Evolutionary conservation across 2,888 invertebrate species (phyloP).

Genomic region (Drosophila diplacantha): DNA sequence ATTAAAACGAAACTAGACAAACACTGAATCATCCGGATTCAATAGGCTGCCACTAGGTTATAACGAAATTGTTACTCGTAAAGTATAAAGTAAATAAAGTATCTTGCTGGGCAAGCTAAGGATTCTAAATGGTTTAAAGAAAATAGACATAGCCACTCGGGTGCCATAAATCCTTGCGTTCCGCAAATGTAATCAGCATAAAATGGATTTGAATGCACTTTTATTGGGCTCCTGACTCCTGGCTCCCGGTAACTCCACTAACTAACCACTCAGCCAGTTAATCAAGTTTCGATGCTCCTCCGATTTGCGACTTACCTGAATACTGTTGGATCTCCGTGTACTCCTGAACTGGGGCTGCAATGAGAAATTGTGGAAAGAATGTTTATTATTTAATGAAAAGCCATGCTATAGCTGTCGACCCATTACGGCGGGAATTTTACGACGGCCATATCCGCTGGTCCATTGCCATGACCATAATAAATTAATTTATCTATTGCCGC

Average conservation of each 20-base stretch:
- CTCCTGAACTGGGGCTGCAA: constrained; percentile 84
- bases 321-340: constrained; percentile 82
- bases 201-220: constrained; percentile 30
- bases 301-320: constrained; percentile 78
- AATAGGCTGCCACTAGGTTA: neutral
- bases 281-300: constrained; percentile 10
- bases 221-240: constrained; percentile 9
- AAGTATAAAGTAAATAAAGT: neutral
- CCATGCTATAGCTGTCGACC: constrained; percentile 23
- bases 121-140: neutral
- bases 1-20: too few relatives aligned
- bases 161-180: constrained; percentile 13
- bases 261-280: constrained; percentile 9
- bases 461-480: constrained; percentile 63
- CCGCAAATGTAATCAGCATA: constrained; percentile 34
- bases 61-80: constrained; percentile 1
- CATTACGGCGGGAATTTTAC: constrained; percentile 49
- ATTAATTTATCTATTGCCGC: constrained; percentile 66
- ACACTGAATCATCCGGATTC: neutral
- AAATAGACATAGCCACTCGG: neutral
- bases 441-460: constrained; percentile 64
- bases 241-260: constrained; percentile 5
- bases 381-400: constrained; percentile 37
- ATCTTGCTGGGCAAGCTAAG: neutral
- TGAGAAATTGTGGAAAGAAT: constrained; percentile 66